Conservation (phyloP, 2,888 invertebrate genomes). For the Euplagia quadripunctaria region DNA sequence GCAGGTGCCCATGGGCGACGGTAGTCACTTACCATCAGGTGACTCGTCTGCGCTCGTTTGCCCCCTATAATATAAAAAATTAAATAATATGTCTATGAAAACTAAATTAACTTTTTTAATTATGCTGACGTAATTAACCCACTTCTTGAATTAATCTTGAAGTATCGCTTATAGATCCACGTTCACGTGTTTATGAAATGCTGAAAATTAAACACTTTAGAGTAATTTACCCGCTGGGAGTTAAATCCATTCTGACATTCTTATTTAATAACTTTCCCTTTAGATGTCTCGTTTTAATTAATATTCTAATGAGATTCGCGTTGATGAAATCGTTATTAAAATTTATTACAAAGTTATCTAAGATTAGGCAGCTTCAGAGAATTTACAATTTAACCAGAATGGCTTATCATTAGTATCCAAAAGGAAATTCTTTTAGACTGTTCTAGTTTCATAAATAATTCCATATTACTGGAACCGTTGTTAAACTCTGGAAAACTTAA, state of each 20-base stretch:
- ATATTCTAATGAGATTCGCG: background rate
- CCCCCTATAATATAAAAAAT: too few species aligned
- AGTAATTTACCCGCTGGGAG: slow-evolving; percentile 5
- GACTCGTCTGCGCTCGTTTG: too few species aligned
- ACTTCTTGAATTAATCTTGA: background rate
- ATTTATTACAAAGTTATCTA: slow-evolving; percentile 8
- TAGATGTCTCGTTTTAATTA: slow-evolving; percentile 10
- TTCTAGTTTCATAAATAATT: background rate
- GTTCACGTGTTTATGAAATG: background rate
- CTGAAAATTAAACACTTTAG: slow-evolving; percentile 1
- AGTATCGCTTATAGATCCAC: background rate
- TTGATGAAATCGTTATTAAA: slow-evolving; percentile 4
- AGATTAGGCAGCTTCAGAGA: background rate
- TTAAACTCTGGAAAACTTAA: too few species aligned
- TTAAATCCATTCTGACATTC: background rate
- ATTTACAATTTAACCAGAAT: background rate
- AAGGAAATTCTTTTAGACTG: background rate
- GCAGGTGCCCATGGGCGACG: too few species aligned
- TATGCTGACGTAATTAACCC: background rate
- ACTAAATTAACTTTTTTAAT: background rate
- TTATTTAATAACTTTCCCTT: slow-evolving; percentile 14
- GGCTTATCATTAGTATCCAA: background rate
- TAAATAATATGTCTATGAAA: too few species aligned
- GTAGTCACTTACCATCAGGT: too few species aligned
- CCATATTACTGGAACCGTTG: too few species aligned